Base-by-base conservation (phyloP, 2,888 invertebrate genomes). In the Dryomyza anilis region DNA sequence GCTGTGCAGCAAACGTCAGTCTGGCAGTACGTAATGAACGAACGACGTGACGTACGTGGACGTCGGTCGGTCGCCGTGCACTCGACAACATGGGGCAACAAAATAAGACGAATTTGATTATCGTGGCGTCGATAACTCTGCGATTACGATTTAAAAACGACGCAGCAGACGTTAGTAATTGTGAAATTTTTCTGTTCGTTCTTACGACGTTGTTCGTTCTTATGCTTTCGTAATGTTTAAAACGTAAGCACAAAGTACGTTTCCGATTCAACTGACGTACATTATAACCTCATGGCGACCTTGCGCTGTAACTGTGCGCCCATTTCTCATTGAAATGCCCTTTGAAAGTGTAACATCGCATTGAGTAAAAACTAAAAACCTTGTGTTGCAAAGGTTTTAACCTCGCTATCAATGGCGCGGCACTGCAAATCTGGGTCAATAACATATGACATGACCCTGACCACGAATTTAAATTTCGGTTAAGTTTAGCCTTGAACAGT, bases 1-100 rank as follows among this genome's bases (percentile, higher is more conserved):
- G 75, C 74, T 77, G 77, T 77, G 78, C 78, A 76, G 76, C 74
- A 58, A 69, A 68, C 71, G 71, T 61, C 64, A 64, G 52, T 57
- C 53, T n/a, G 19, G 25, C 30, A 48, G 66, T 29, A 63, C 69
- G 69, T 68, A 68, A 69, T 50, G 50, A n/a, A n/a, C n/a, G n/a
- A n/a, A n/a, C 50, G 62, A 29, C 63, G 62, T 63, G 56, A 21
- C 30, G 55, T 30, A 45, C 43, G 64, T 53, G 30, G 64, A 36
- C 52, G 30, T 33, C 14, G 14, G 10, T 23, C 33, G 58, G 27
- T 60, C n/a, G n/a, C n/a, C n/a, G n/a, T n/a, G n/a, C n/a, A n/a
- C n/a, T n/a, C n/a, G n/a, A n/a, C n/a, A n/a, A n/a, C n/a, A n/a
- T n/a, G 45, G 10, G 27, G 45, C n/a, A 55, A 30, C 36, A 19